A percentile compares a stretch with the other conserved stretches of the same genome.
Evolutionary conservation across 2,888 invertebrate genomes (phyloP).

Genomic region (Brachycybe producta): DNA sequence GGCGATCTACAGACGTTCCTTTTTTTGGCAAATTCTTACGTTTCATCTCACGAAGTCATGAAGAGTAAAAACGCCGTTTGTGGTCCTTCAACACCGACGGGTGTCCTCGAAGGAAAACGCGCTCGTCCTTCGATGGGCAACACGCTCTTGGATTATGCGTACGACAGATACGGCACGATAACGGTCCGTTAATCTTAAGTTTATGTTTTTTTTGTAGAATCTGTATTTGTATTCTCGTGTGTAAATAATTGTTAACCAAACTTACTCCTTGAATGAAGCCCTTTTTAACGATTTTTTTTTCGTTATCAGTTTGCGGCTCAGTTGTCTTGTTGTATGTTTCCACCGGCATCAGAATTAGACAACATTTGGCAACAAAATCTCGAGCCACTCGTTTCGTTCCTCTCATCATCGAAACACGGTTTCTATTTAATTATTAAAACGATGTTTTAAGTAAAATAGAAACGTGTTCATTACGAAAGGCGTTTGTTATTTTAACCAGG

Average conservation of each 20-base stretch:
- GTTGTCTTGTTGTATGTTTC: slow-evolving; percentile 72
- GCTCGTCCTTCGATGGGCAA: slow-evolving; percentile 15
- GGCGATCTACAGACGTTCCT: slow-evolving; percentile 18
- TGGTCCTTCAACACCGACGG: slow-evolving; percentile 3
- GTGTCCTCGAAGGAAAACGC: slow-evolving; percentile 4
- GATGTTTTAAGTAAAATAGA: background rate
- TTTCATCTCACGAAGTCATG: slow-evolving; percentile 23
- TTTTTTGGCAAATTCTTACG: slow-evolving; percentile 23
- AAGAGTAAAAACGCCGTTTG: slow-evolving; percentile 15
- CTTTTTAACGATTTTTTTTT: slow-evolving; percentile 5
- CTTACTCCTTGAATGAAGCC: too few species aligned
- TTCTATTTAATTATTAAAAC: background rate
- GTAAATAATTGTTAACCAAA: too few species aligned
- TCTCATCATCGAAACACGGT: slow-evolving; percentile 25
- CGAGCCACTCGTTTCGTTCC: slow-evolving; percentile 34
- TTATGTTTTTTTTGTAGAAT: too few species aligned
- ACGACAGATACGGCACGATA: slow-evolving; percentile 22
- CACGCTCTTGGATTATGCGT: slow-evolving; percentile 27
- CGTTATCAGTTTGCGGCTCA: slow-evolving; percentile 46
- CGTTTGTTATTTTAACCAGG: slow-evolving; percentile 23
- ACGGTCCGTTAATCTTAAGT: slow-evolving; percentile 28
- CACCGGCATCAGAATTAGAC: slow-evolving; percentile 49
- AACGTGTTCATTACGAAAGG: slow-evolving; percentile 5
- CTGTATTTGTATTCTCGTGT: too few species aligned
- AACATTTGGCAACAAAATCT: slow-evolving; percentile 55